Conservation (phyloP, 2,797 vertebrate species). For the Rhynchonycteris naso region DNA sequence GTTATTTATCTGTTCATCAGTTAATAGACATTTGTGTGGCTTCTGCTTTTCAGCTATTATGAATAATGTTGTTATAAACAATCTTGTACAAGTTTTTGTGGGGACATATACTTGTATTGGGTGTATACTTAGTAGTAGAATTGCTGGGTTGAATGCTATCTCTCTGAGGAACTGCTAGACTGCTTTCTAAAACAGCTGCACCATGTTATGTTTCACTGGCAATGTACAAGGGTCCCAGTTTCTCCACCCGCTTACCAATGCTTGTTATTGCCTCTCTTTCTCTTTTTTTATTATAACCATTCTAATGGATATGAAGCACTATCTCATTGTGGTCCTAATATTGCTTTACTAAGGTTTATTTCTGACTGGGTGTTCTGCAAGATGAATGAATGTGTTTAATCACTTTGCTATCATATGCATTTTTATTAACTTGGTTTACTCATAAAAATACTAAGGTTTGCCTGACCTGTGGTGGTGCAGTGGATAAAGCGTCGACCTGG, state of each 20-base stretch:
- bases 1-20: background rate
- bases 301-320: background rate
- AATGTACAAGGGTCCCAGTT: background rate
- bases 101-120: background rate
- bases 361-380: background rate
- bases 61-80: background rate
- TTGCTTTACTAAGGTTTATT: background rate
- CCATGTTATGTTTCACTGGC: background rate
- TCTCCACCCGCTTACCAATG: background rate
- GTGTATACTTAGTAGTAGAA: background rate
- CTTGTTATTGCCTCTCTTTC: background rate
- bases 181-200: background rate
- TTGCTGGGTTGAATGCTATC: background rate
- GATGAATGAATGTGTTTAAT: background rate
- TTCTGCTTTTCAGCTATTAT: conserved; percentile 23
- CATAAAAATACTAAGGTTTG: background rate
- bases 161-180: background rate
- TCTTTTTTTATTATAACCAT: background rate
- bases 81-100: background rate
- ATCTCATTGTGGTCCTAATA: background rate
- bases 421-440: conserved; percentile 6
- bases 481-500: no score
- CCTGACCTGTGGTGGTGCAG: no score
- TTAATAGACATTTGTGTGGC: background rate
- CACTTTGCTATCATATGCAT: background rate